Conservation (phyloP, 2,113 vertebrate genomes). For the Arvicanthis niloticus region DNA sequence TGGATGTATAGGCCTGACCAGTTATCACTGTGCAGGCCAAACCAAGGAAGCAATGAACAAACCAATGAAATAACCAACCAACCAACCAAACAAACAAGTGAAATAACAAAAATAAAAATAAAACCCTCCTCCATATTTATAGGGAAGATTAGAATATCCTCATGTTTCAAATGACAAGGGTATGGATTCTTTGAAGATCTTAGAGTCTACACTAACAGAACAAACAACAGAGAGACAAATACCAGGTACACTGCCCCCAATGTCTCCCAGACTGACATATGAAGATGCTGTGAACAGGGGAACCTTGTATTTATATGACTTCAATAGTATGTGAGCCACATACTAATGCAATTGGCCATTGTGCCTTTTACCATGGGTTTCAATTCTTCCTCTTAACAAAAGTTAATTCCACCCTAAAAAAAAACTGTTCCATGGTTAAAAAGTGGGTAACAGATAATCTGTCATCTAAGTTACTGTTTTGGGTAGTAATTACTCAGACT, state of each 20-base stretch:
- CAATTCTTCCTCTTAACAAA: neutral
- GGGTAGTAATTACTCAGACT: neutral
- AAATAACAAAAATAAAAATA: neutral
- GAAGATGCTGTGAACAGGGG: neutral
- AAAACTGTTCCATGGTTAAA: neutral
- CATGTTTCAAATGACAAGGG: neutral
- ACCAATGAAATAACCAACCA: neutral
- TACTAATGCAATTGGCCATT: no score
- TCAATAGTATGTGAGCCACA: neutral
- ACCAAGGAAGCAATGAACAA: neutral
- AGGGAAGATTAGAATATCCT: neutral
- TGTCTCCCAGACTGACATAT: no score
- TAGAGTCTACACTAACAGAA: neutral
- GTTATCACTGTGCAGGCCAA: neutral
- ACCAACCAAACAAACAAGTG: neutral
- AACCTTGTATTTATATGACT: neutral
- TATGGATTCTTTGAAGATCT: neutral
- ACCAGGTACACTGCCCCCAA: neutral
- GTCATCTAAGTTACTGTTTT: neutral
- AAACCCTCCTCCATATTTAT: neutral
- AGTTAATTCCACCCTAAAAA: neutral
- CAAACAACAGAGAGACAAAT: neutral
- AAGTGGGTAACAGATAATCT: neutral
- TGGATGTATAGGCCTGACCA: neutral
- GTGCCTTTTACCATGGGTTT: neutral